Evolutionary conservation across 2,888 invertebrate species (phyloP), one percentile per base, ranked within the genome.

Genomic region (Nebria salina): DNA sequence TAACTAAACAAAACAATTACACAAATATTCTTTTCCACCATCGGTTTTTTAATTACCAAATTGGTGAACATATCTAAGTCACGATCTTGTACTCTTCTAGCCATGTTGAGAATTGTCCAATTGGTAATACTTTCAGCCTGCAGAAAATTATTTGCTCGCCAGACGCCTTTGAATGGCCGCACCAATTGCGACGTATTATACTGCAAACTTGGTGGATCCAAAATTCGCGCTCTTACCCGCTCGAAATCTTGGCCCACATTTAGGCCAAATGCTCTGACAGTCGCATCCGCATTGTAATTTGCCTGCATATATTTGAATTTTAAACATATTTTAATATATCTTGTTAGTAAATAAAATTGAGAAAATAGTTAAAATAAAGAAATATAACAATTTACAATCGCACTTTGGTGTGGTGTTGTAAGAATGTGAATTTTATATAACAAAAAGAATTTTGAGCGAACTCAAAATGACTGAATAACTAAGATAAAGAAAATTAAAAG

Each of bases 221-320:
- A 89, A 2, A 98, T 91, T 82, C 97, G 93, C 0, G 96, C 98
- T 0, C 91, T 89, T 0, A 98, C 93, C 83, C 92, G 91, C 83
- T 94, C 93, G 90, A 98, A 97, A 66, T 93, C 88, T 41, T 92
- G 90, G 1, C 91, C 91, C 54, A 99, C 94, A 5, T 92, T 91
- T 82, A 99, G 90, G 1, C 96, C 97, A 89, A 99, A 99, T 84
- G 95, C 93, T 85, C 91, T 91, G 79, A 97, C 93, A 83, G 91
- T 91, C 0, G 92, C 88, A 86, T 90, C 87, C 0, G 83, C 4
- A 82, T 90, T 89, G 81, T 89, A 88, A 2, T 85, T 82, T 13
- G 89, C 87, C 15, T 81, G 81, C 0, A 74, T 34, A 54, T 89
- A 86, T 87, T 34, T 1, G 2, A 34, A 34, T 1, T 34, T 34